phyloP scores from a whole-genome alignment of 2,888 invertebrate species.

The Abrostola tripartita region DNA sequence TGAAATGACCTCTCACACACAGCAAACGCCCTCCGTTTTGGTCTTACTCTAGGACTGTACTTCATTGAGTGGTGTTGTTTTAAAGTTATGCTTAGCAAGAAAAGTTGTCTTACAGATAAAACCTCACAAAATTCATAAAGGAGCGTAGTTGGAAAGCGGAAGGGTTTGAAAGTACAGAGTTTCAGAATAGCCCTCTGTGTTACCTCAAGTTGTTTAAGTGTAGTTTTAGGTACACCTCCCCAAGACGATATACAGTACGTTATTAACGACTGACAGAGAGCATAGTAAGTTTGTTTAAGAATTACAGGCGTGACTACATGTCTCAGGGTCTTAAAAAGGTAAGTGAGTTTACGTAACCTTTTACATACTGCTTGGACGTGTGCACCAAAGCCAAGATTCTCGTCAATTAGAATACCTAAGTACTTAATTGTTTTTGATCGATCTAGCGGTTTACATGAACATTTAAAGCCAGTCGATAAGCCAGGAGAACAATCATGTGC shows the following conservation, averaged over 20 bases:
- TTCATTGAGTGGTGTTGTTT: background rate
- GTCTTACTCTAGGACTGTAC: background rate
- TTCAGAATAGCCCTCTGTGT: conserved; percentile 1
- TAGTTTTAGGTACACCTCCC: conserved; percentile 9
- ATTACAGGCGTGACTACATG: background rate
- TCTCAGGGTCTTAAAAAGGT: background rate
- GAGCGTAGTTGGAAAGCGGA: background rate
- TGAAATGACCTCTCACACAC: background rate
- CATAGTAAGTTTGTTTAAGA: background rate
- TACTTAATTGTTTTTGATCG: background rate
- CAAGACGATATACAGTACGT: background rate
- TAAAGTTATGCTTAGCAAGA: background rate
- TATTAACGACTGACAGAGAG: background rate
- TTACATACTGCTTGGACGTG: background rate
- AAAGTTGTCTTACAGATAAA: background rate
- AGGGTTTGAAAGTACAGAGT: conserved; percentile 4
- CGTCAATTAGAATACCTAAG: background rate
- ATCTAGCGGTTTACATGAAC: background rate
- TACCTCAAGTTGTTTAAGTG: conserved; percentile 1
- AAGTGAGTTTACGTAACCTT: background rate
- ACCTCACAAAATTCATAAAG: background rate
- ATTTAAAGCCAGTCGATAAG: background rate
- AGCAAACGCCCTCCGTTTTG: background rate
- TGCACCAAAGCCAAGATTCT: background rate
- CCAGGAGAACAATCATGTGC: background rate